These are phyloP conservation scores for Sesia apiformis DNA, from an alignment of 2,888 invertebrate genomes.

Conservation along the genomic window DNA sequence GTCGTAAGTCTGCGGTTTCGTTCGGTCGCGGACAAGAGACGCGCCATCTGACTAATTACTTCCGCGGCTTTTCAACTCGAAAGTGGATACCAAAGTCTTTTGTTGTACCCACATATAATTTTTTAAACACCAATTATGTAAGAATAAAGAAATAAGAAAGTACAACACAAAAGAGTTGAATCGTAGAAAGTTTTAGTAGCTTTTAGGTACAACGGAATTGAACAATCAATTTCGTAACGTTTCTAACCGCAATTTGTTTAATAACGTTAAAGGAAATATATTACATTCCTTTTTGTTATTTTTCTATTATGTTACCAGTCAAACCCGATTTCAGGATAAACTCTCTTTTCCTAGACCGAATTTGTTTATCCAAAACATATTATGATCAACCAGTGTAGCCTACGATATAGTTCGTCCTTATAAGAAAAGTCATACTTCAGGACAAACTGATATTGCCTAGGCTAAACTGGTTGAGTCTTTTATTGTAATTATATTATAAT, in stretches of 20 bases:
- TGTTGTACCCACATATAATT: constrained; percentile 45
- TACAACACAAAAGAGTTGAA: constrained; percentile 44
- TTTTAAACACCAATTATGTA: constrained; percentile 53
- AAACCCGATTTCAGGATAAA: no score
- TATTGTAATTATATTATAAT: no score
- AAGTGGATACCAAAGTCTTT: constrained; percentile 33
- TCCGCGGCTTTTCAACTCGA: constrained; percentile 54
- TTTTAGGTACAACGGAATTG: neutral
- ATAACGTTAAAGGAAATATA: constrained; percentile 4
- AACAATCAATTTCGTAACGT: constrained; percentile 41
- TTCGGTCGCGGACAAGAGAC: neutral
- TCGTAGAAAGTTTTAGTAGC: constrained; percentile 41
- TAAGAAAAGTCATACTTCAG: no score
- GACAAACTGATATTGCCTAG: no score
- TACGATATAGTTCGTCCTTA: no score
- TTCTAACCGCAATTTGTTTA: constrained; percentile 44
- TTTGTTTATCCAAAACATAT: no score
- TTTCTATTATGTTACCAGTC: neutral
- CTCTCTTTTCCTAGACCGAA: no score
- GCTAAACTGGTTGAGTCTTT: no score
- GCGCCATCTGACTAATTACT: constrained; percentile 70
- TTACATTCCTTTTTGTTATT: neutral
- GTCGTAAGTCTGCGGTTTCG: neutral
- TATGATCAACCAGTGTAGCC: no score
- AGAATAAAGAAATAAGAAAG: constrained; percentile 55